Evolutionary conservation across 2,797 vertebrate genomes (phyloP), one percentile per base, ranked within the genome.

Genomic region (Hipposideros larvatus): DNA sequence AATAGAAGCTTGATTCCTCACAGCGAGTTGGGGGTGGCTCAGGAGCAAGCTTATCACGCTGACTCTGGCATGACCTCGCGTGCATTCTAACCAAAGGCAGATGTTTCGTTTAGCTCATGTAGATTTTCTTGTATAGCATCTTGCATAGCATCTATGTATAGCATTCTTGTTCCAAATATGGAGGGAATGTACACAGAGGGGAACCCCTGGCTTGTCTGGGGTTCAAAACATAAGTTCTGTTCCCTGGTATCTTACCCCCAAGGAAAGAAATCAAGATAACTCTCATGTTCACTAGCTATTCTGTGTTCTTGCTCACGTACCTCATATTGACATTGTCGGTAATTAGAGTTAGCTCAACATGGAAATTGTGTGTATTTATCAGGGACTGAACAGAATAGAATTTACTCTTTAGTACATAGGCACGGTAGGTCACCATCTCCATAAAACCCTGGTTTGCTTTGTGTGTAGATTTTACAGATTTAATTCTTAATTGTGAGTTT

Each of bases 401-500:
- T 84, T 96, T 90, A 70, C 96, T 90, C 31, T 85, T 97, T 74
- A 74, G 96, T 97, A 92, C 96, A 94, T n/a, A 94, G 95, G 94
- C 92, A 51, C 4, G 0, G 75, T 79, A 84, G 97, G 97, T 96
- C 97, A 96, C 88, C 87, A 92, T 65, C 93, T 71, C 94, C 92
- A 9, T 93, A 87, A 53, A 97, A 85, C 90, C 53, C 37, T 55
- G 43, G 65, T 95, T 80, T 34, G 71, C 89, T 90, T 82, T 93
- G 43, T 91, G 88, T 96, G 68, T 59, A 90, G 84, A 95, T 85
- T 91, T 95, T 92, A 92, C 28, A 97, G 83, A 96, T 96, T 94
- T 96, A 95, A 96, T 96, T 82, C 90, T 94, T 95, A 92, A 96
- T 91, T 94, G 94, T 92, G 90, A 97, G 86, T 80, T 95, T 95